Evolutionary conservation across 2,797 vertebrate species (phyloP).

Genomic region (Leptatherina wallacei): DNA sequence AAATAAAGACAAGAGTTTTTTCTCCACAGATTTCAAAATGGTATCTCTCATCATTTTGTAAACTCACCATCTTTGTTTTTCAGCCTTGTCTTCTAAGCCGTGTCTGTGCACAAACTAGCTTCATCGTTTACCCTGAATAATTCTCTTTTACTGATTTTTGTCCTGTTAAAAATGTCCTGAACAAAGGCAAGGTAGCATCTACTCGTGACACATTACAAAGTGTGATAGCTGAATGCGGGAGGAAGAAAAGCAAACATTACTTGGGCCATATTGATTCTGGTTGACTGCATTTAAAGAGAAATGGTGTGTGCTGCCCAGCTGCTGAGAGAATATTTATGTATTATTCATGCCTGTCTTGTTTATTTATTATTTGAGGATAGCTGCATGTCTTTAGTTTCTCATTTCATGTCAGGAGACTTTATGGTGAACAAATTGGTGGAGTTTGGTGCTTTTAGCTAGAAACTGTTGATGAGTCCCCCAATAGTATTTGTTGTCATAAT

Average conservation of each 20-base stretch:
- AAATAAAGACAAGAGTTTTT: background rate
- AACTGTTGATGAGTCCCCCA: background rate
- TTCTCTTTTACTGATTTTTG: slow-evolving; percentile 27
- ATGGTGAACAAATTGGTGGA: background rate
- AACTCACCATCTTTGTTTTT: slow-evolving; percentile 66
- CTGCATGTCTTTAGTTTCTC: background rate
- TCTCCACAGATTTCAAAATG: background rate
- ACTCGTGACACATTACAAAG: slow-evolving; percentile 53
- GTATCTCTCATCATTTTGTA: background rate
- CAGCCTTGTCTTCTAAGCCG: slow-evolving; percentile 29
- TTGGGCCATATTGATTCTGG: slow-evolving; percentile 71
- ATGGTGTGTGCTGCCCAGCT: slow-evolving; percentile 39
- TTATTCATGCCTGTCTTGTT: slow-evolving; percentile 3
- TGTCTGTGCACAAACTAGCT: slow-evolving; percentile 21
- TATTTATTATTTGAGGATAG: background rate
- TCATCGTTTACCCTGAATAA: slow-evolving; percentile 5
- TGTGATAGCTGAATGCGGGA: slow-evolving; percentile 49
- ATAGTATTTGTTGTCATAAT: background rate
- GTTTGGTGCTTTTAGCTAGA: background rate
- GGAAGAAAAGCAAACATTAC: slow-evolving; percentile 72
- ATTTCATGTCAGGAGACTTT: background rate
- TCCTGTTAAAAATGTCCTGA: slow-evolving; percentile 36
- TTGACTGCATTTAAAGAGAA: slow-evolving; percentile 76
- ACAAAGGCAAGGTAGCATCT: slow-evolving; percentile 34
- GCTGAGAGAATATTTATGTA: slow-evolving; percentile 11